These are phyloP conservation scores for Fissipunctia ypsillon DNA, from an alignment of 2,888 invertebrate genomes.

Conservation along the genomic window DNA sequence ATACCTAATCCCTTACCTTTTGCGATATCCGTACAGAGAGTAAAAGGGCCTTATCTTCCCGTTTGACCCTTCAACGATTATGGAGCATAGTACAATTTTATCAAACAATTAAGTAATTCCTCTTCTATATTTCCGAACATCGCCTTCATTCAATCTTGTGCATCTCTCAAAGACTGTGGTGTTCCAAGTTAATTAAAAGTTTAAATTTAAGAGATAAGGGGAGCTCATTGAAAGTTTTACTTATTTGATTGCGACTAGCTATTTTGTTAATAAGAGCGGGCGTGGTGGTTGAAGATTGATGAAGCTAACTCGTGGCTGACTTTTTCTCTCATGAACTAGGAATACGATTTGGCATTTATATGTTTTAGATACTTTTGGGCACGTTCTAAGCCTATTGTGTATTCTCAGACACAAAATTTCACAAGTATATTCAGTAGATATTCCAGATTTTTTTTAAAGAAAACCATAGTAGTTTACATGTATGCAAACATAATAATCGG, in stretches of 20 bases:
- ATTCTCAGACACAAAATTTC: not conserved
- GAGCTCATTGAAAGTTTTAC: conserved; percentile 42
- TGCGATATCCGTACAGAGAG: not conserved
- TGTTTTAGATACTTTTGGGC: not conserved
- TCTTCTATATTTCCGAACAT: not conserved
- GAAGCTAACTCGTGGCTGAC: conserved; percentile 19
- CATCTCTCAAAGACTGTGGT: conserved; percentile 33
- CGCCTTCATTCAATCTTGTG: conserved; percentile 11
- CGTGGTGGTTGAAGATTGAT: conserved; percentile 50
- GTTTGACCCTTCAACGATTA: not conserved
- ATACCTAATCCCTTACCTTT: not conserved
- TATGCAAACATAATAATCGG: not conserved
- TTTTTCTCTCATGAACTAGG: conserved; percentile 1
- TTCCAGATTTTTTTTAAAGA: not conserved
- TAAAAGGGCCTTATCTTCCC: not conserved
- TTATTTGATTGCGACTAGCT: conserved; percentile 55
- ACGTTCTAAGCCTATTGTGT: not conserved
- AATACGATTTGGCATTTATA: not conserved
- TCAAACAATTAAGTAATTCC: conserved; percentile 1
- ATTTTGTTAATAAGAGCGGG: conserved; percentile 50
- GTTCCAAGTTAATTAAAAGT: conserved; percentile 56
- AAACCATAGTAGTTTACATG: not conserved
- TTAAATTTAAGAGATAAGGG: conserved; percentile 52
- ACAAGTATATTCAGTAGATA: not conserved
- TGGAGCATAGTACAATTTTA: not conserved